A percentile compares a stretch with the other conserved stretches of the same genome.
phyloP scores from a whole-genome alignment of 2,888 invertebrate species.

The Lysandra bellargus region DNA sequence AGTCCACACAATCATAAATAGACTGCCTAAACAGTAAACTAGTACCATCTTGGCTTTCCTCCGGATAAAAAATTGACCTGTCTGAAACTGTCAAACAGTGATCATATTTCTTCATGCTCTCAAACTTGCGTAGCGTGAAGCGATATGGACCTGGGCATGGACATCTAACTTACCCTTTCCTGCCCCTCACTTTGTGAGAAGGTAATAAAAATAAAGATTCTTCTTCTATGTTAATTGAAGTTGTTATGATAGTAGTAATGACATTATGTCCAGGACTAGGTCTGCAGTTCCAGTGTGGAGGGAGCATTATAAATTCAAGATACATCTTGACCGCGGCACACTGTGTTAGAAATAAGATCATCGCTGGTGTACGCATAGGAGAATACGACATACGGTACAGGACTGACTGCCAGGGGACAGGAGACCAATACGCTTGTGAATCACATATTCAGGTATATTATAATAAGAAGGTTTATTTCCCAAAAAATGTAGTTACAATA shows the following conservation, averaged over 20 bases:
- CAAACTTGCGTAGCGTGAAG: too few relatives aligned
- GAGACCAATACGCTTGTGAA: conserved; percentile 20
- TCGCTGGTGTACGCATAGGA: conserved; percentile 39
- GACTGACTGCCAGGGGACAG: conserved; percentile 30
- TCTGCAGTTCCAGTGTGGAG: conserved; percentile 62
- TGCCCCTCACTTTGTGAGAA: background rate
- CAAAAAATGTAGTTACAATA: background rate
- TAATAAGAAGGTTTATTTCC: background rate
- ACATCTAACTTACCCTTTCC: background rate
- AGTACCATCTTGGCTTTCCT: too few relatives aligned
- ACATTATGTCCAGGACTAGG: conserved; percentile 29
- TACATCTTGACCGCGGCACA: conserved; percentile 73
- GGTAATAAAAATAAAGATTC: too few relatives aligned
- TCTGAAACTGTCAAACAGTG: too few relatives aligned
- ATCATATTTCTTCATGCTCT: too few relatives aligned
- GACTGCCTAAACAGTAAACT: too few relatives aligned
- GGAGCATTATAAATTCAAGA: conserved; percentile 64
- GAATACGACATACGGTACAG: conserved; percentile 35
- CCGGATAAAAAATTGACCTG: too few relatives aligned
- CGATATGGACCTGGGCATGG: background rate
- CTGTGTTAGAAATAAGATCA: conserved; percentile 49
- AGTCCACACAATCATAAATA: too few relatives aligned
- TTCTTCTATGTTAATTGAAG: too few relatives aligned
- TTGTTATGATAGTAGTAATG: background rate
- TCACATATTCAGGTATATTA: conserved; percentile 29